phyloP scores from a whole-genome alignment of 2,797 vertebrate species.

The Alfaro cultratus region DNA sequence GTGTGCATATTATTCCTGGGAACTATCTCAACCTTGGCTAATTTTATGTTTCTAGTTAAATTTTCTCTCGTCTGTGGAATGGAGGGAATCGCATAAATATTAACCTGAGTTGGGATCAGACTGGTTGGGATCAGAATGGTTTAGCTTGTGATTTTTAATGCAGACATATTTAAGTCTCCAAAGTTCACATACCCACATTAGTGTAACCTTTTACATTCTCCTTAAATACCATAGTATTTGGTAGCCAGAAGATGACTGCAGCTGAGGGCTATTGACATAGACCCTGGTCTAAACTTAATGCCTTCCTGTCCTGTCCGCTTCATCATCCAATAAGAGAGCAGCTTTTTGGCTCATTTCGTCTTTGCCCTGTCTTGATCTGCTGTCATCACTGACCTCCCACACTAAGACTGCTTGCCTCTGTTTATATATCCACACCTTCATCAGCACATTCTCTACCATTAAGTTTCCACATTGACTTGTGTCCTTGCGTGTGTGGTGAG shows the following conservation, averaged over 20 bases:
- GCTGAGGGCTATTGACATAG: background rate
- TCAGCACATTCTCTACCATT: background rate
- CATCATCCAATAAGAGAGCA: background rate
- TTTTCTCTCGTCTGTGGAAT: background rate
- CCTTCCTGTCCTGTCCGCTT: background rate
- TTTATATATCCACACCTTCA: conserved; percentile 8
- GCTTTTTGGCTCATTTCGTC: background rate
- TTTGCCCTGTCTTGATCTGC: background rate
- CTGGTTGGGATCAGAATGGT: background rate
- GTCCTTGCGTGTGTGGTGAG: background rate
- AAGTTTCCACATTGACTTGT: background rate
- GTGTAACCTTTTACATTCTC: background rate
- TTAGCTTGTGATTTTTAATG: background rate
- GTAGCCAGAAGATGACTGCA: background rate
- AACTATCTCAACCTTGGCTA: background rate
- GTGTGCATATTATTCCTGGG: background rate
- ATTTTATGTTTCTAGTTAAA: background rate
- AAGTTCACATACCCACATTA: background rate
- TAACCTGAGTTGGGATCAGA: background rate
- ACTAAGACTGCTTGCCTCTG: background rate
- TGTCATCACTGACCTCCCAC: conserved; percentile 2
- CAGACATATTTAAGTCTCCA: background rate
- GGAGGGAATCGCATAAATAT: background rate
- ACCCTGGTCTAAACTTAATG: background rate
- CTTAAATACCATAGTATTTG: background rate